Evolutionary conservation across 2,888 invertebrate species (phyloP), one percentile per base, ranked within the genome.

Genomic region (Micoletzkya japonica): DNA sequence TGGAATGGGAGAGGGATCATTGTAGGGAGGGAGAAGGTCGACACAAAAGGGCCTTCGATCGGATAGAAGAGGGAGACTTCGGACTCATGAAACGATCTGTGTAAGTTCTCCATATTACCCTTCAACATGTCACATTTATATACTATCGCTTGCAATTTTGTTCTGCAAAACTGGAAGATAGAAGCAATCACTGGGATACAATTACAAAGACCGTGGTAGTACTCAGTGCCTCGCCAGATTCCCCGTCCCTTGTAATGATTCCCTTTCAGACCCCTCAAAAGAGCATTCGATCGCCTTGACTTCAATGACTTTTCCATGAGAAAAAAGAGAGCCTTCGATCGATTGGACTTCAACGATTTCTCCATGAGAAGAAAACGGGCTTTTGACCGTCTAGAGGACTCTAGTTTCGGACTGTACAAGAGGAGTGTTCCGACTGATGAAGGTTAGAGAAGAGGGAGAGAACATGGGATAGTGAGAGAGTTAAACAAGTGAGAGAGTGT

Each of bases 251-350:
- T 17, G 32, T 28, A 28, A n/a, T 17, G 56, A 54, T 7, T 17
- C 10, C 2, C 26, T 49, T 68, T 56, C 49, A 68, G 68, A 10
- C 68, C 68, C 17, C 24, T 58, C n/a, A 68, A 68, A 28, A 10
- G 56, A 26, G 56, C 56, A 54, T 54, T 54, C 56, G 56, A 54
- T 24, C 10, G 56, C 17, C 24, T 54, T 10, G 56, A 20, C 56
- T 54, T 28, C 10, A 28, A 10, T 20, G 56, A 54, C n/a, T 54
- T 54, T 24, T 20, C n/a, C 24, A 20, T 54, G 28, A 20, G 56
- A 28, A 20, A 24, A 54, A 54, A 54, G 20, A 39, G 68, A 4
- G 68, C 68, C 32, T 68, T 68, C 32, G 68, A 68, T n/a, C 68
- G 68, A 1, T 44, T 68, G 17, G 66, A 66, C 44, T 54, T 56